A percentile compares a stretch with the other conserved stretches of the same genome.
phyloP scores from a whole-genome alignment of 1,140 invertebrate genomes.

The Macrobrachium rosenbergii region DNA sequence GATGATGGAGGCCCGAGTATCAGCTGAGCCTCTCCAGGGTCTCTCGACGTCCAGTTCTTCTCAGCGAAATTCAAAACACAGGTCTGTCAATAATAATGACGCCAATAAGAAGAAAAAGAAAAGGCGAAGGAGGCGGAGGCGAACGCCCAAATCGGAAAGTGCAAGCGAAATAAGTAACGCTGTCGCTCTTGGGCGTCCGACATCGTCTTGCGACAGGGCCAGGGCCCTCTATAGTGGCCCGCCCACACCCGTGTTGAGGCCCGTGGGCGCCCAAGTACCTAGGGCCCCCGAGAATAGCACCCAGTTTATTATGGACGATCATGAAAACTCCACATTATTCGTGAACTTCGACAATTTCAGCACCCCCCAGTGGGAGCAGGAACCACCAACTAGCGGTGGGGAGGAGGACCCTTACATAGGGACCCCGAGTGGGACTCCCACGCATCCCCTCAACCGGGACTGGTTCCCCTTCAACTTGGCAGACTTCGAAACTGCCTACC shows the following conservation, averaged over 20 bases:
- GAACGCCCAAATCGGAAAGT: slow-evolving; percentile 29
- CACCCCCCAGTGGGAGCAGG: slow-evolving; percentile 49
- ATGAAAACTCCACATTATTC: slow-evolving; percentile 68
- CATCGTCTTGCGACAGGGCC: slow-evolving; percentile 37
- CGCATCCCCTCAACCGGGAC: slow-evolving; percentile 59
- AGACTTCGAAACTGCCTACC: slow-evolving; percentile 69
- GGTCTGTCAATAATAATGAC: slow-evolving; percentile 16
- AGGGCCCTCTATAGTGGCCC: slow-evolving; percentile 36
- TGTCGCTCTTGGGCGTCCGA: slow-evolving; percentile 39
- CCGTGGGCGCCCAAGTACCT: slow-evolving; percentile 67
- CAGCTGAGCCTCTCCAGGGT: slow-evolving; percentile 52
- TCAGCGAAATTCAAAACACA: slow-evolving; percentile 36
- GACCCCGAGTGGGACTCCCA: slow-evolving; percentile 37
- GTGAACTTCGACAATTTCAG: slow-evolving; percentile 66
- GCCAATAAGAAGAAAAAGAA: slow-evolving; percentile 58
- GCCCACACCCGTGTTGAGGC: slow-evolving; percentile 66
- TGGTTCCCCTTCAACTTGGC: slow-evolving; percentile 67
- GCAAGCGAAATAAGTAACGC: background rate
- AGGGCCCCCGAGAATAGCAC: slow-evolving; percentile 70
- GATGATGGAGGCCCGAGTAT: slow-evolving; percentile 30
- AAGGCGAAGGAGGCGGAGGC: slow-evolving; percentile 48
- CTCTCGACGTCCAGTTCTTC: background rate
- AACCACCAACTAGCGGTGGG: slow-evolving; percentile 43
- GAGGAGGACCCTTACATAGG: slow-evolving; percentile 50
- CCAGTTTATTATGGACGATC: slow-evolving; percentile 70